A percentile compares a stretch with the other conserved stretches of the same genome.
Conservation (phyloP, 2,113 vertebrate species). For the Conger conger region DNA sequence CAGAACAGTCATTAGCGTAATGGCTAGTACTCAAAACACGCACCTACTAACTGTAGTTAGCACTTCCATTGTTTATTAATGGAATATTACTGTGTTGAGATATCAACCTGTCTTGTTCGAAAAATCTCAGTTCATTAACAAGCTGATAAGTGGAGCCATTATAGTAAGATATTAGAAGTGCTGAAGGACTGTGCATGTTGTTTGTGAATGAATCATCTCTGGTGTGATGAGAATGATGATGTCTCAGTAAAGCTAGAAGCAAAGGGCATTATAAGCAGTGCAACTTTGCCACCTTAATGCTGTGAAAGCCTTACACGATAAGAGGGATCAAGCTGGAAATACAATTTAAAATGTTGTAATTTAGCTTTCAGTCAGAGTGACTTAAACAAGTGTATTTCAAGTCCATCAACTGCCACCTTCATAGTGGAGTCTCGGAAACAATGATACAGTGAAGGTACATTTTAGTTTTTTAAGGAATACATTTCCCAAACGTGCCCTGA, state of each 20-base stretch:
- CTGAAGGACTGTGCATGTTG: neutral
- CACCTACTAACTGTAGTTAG: neutral
- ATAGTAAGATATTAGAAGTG: neutral
- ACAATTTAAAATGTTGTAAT: too few species aligned
- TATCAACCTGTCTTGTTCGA: neutral
- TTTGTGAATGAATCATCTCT: neutral
- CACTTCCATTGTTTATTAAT: neutral
- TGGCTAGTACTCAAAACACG: neutral
- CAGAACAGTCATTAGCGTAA: neutral
- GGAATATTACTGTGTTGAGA: neutral
- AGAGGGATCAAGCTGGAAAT: too few species aligned
- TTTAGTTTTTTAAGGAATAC: too few species aligned
- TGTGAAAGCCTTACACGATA: too few species aligned
- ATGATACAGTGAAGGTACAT: too few species aligned
- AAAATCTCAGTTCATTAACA: neutral
- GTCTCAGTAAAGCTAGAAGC: neutral
- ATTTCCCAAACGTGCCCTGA: too few species aligned
- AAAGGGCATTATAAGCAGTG: neutral
- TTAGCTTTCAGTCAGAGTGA: too few species aligned
- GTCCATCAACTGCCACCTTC: too few species aligned
- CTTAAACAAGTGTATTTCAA: too few species aligned
- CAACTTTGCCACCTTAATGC: too few species aligned
- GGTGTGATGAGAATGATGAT: neutral
- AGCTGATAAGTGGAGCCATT: neutral
- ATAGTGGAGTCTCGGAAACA: too few species aligned